Evolutionary conservation across 2,797 vertebrate genomes (phyloP).

Genomic region (Falco columbarius): DNA sequence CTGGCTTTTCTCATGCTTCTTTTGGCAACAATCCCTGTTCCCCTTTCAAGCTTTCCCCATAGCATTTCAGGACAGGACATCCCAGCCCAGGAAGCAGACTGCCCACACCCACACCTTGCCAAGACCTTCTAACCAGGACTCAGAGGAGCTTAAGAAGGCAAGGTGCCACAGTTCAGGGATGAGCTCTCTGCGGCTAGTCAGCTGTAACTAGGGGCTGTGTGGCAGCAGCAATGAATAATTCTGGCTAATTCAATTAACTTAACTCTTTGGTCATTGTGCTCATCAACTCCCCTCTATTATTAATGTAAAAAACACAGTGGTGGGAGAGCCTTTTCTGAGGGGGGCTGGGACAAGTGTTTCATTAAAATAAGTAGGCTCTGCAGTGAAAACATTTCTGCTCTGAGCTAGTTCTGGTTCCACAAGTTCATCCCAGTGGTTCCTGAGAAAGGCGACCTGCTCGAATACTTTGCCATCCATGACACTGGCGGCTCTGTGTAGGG

Average conservation of each 20-base stretch:
- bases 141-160: not conserved
- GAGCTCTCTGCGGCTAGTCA: not conserved
- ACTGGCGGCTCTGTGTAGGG: not conserved
- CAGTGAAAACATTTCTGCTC: not conserved
- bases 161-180: not conserved
- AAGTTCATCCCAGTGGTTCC: not conserved
- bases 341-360: not conserved
- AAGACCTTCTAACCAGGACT: not conserved
- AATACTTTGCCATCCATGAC: not conserved
- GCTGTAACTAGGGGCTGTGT: not conserved
- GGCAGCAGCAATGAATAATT: not conserved
- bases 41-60: not conserved
- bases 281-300: not conserved
- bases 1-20: not conserved
- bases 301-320: not conserved
- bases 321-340: not conserved
- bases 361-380: not conserved
- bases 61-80: not conserved
- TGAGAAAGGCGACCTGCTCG: accelerated
- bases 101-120: not conserved
- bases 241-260: not conserved
- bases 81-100: not conserved
- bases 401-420: not conserved
- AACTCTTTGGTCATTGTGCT: not conserved
- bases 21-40: not conserved